Evolutionary conservation across 2,797 vertebrate species (phyloP), one percentile per base, ranked within the genome.

Genomic region (Glossophaga mutica): DNA sequence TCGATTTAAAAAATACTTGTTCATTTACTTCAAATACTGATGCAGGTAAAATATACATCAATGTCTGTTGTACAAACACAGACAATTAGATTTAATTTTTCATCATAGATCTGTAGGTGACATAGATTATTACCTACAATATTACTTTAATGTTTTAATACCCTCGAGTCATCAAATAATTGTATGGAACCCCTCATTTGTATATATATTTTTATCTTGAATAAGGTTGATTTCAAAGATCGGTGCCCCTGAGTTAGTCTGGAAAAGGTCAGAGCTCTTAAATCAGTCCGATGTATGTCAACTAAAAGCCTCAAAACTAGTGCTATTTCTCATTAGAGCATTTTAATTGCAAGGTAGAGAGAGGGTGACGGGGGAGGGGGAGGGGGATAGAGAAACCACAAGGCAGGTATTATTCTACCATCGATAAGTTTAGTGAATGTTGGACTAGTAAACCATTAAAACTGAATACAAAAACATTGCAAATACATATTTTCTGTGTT

Each of bases 261-360:
- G 26, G 32, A 39, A 95, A 96, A 97, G 22, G 76, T 87, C 91
- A 96, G 74, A 91, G 77, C 84, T 94, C 50, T 79, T 90, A 90
- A 95, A 83, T 90, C 34, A 70, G 62, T 78, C 19, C 14, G 37
- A 71, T 29, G 9, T 24, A 92, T 71, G 78, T 91, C 77, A 94
- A 67, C 44, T 68, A 89, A 95, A 95, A 90, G 46, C 50, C 39
- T 94, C 21, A 16, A 65, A 94, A 67, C 29, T 50, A 87, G 57
- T 44, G 18, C 16, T 22, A 79, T 52, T 87, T 96, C 77, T 85
- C 8, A 5, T 73, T 90, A 91, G 52, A 83, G 21, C 22, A 4
- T 81, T 94, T 96, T 57, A 93, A 4, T 46, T 87, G 14, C 29
- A 67, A 32, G 44, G 5, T 68, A 59, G 37, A 90, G 37, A 83